Percentiles rank a stretch among this genome's conserved stretches.
Conservation (phyloP, 2,888 invertebrate species). For the Drosophila koepferae region DNA sequence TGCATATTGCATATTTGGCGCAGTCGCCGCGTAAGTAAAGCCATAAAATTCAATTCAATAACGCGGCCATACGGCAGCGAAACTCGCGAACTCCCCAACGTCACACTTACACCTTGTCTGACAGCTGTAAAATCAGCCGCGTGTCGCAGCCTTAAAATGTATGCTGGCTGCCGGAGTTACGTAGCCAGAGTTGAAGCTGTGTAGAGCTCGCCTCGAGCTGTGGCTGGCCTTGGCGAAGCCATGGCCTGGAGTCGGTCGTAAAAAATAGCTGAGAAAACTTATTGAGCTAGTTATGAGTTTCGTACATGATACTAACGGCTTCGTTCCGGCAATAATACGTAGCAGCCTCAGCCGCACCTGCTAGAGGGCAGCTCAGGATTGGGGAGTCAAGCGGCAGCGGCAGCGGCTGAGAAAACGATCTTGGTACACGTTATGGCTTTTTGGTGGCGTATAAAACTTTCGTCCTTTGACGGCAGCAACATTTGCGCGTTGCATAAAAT, state of each 20-base stretch:
- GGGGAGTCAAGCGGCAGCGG: neutral
- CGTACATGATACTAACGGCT: conserved; percentile 77
- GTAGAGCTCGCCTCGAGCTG: conserved; percentile 2
- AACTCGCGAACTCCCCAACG: conserved; percentile 31
- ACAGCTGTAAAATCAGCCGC: conserved; percentile 76
- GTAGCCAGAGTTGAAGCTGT: conserved; percentile 13
- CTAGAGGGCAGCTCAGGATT: neutral
- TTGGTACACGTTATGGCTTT: conserved; percentile 69
- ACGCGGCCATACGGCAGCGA: conserved; percentile 54
- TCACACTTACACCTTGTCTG: conserved; percentile 62
- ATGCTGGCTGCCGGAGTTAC: conserved; percentile 21
- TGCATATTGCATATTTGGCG: conserved; percentile 68
- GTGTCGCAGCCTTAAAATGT: conserved; percentile 69
- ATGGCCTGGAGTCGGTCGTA: conserved; percentile 60
- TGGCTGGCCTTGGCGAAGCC: conserved; percentile 23
- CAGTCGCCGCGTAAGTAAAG: conserved; percentile 60
- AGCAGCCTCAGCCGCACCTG: conserved; percentile 40
- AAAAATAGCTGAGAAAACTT: conserved; percentile 78
- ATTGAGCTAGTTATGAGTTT: conserved; percentile 80
- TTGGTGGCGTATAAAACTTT: conserved; percentile 70
- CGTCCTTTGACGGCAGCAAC: conserved; percentile 41
- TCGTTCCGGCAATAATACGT: conserved; percentile 67
- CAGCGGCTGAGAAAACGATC: conserved; percentile 26
- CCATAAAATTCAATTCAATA: conserved; percentile 81
- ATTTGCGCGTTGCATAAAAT: conserved; percentile 60